Conservation (phyloP, 1,140 invertebrate genomes). For the Rhagoletis zephyria region DNA sequence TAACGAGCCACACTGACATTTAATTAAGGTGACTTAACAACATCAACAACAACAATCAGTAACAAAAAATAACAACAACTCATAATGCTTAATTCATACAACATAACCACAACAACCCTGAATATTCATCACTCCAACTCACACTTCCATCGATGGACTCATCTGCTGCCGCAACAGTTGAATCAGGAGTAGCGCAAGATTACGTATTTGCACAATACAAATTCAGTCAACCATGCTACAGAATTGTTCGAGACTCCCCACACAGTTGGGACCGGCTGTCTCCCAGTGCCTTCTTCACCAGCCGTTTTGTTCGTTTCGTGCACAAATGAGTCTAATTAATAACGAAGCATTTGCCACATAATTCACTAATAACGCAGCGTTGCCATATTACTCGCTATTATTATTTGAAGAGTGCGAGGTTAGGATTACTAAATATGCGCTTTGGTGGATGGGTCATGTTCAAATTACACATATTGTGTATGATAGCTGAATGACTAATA, state of each 20-base stretch:
- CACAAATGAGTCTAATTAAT: slow-evolving; percentile 72
- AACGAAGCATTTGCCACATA: slow-evolving; percentile 72
- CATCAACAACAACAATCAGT: background rate
- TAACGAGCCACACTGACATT: slow-evolving; percentile 63
- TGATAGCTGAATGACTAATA: too few relatives aligned
- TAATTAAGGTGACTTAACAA: slow-evolving; percentile 71
- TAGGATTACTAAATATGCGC: background rate
- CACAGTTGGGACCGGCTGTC: background rate
- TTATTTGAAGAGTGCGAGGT: background rate
- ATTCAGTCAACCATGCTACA: slow-evolving; percentile 43
- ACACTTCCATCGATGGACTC: background rate
- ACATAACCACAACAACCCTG: slow-evolving; percentile 39
- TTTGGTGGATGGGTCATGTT: slow-evolving; percentile 29
- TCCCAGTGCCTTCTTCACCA: background rate
- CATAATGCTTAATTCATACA: background rate
- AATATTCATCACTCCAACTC: background rate
- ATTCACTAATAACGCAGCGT: slow-evolving; percentile 55
- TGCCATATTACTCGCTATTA: slow-evolving; percentile 40
- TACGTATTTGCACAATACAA: background rate
- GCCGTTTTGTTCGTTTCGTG: slow-evolving; percentile 7
- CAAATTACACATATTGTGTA: slow-evolving; percentile 33
- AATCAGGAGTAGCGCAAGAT: slow-evolving; percentile 2
- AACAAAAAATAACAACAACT: slow-evolving; percentile 25
- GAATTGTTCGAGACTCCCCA: background rate
- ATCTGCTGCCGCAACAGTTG: slow-evolving; percentile 25